phyloP scores from a whole-genome alignment of 2,888 invertebrate genomes.

The Lycocerus yunnanus region DNA sequence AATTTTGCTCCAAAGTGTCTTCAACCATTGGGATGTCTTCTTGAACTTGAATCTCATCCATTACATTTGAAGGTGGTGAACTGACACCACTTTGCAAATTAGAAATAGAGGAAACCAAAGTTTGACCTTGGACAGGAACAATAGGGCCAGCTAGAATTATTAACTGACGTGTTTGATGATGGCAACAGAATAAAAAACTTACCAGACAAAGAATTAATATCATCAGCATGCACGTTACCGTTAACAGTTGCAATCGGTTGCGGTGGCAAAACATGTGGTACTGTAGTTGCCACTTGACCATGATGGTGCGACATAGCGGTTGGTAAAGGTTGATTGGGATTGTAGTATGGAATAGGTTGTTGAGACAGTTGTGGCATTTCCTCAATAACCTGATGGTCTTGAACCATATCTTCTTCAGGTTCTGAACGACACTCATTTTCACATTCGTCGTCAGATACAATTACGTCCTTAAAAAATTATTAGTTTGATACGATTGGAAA shows the following conservation, averaged over 20 bases:
- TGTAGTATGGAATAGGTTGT: conserved; percentile 45
- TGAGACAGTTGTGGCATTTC: conserved; percentile 40
- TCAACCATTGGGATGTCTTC: conserved; percentile 42
- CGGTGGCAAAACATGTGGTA: conserved; percentile 45
- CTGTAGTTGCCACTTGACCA: conserved; percentile 41
- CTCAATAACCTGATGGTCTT: conserved; percentile 33
- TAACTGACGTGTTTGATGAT: background rate
- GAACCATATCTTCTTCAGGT: conserved; percentile 65
- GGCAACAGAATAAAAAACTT: conserved; percentile 2
- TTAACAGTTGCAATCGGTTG: conserved; percentile 51
- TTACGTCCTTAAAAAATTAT: conserved; percentile 57
- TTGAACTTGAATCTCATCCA: conserved; percentile 39
- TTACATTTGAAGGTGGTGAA: conserved; percentile 36
- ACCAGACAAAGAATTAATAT: conserved; percentile 47
- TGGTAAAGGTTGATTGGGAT: conserved; percentile 43
- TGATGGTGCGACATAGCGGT: conserved; percentile 49
- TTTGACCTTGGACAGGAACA: conserved; percentile 41
- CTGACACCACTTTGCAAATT: conserved; percentile 41
- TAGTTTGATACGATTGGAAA: background rate
- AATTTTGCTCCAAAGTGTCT: conserved; percentile 41
- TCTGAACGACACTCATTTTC: conserved; percentile 64
- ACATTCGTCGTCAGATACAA: conserved; percentile 68
- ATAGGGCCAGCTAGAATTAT: conserved; percentile 26
- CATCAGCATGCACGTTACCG: conserved; percentile 55
- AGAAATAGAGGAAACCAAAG: conserved; percentile 37